Percentiles rank a stretch among this genome's conserved stretches.
These are phyloP conservation scores for Equus przewalskii DNA, from an alignment of 2,113 vertebrate genomes.

Conservation along the genomic window DNA sequence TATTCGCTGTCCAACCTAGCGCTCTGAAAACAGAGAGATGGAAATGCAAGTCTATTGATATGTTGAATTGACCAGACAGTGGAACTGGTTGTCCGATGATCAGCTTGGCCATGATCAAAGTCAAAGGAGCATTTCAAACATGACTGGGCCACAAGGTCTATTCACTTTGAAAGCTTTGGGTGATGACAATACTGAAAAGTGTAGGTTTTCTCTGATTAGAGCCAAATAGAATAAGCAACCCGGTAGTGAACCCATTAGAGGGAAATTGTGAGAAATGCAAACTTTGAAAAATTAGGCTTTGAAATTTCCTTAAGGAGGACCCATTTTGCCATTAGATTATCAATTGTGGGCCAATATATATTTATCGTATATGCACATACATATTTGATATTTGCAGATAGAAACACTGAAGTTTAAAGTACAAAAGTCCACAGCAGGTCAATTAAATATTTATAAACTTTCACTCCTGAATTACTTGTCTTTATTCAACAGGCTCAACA, in stretches of 20 bases:
- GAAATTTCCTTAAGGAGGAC: not conserved
- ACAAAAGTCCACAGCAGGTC: not conserved
- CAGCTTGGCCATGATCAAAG: not conserved
- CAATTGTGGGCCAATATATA: not conserved
- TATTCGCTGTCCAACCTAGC: not conserved
- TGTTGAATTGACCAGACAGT: not conserved
- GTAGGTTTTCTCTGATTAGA: not conserved
- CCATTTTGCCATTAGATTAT: not conserved
- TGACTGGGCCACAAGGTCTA: not conserved
- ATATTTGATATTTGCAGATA: not conserved
- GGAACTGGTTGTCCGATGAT: not conserved
- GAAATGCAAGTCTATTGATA: not conserved
- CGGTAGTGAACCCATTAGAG: not conserved
- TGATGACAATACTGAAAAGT: slow-evolving; percentile 1
- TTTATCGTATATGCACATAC: not conserved
- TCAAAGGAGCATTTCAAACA: not conserved
- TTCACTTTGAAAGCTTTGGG: not conserved
- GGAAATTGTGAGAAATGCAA: slow-evolving; percentile 33
- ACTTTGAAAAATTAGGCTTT: slow-evolving; percentile 43
- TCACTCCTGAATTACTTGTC: slow-evolving; percentile 17
- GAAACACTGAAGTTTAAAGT: not conserved
- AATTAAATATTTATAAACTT: slow-evolving; percentile 52
- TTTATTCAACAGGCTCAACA: not conserved
- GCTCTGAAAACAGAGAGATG: not conserved
- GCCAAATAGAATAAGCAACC: not conserved